These are phyloP conservation scores for Apogon hyalosoma DNA, from an alignment of 2,797 vertebrate genomes.

Conservation along the genomic window DNA sequence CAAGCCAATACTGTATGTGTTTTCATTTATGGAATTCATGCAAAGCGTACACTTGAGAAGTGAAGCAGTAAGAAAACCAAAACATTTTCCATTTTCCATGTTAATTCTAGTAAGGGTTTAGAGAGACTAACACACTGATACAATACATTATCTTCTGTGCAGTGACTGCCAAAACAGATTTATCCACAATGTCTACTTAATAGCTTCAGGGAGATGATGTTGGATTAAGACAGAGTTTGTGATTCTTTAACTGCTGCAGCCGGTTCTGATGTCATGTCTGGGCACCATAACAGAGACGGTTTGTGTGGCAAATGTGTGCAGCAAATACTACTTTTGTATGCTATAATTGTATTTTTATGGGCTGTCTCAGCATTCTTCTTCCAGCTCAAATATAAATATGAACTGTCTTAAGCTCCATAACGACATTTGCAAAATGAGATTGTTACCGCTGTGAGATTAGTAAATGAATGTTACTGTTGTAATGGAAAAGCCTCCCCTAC, in stretches of 20 bases:
- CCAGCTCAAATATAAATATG: constrained; percentile 60
- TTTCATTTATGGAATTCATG: not conserved
- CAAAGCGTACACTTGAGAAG: not conserved
- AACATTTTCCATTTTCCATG: not conserved
- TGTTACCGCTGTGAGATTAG: constrained; percentile 68
- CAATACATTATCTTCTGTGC: constrained; percentile 6
- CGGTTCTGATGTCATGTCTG: constrained; percentile 25
- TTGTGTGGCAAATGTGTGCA: constrained; percentile 29
- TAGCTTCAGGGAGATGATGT: constrained; percentile 3
- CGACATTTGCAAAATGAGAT: constrained; percentile 71
- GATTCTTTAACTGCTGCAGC: constrained; percentile 20
- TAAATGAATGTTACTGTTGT: constrained; percentile 71
- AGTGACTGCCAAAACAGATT: constrained; percentile 6
- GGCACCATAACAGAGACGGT: constrained; percentile 16
- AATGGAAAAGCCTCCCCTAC: constrained; percentile 57
- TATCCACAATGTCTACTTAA: not conserved
- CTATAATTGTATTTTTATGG: constrained; percentile 47
- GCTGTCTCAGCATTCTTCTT: constrained; percentile 43
- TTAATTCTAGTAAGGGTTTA: constrained; percentile 4
- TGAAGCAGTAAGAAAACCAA: not conserved
- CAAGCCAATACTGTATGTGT: constrained; percentile 26
- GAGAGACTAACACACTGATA: not conserved
- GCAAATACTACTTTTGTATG: constrained; percentile 35
- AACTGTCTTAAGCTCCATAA: constrained; percentile 68
- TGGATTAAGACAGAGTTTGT: constrained; percentile 11